A percentile compares a stretch with the other conserved stretches of the same genome.
These are phyloP conservation scores for Kryptopterus vitreolus DNA, from an alignment of 2,797 vertebrate genomes.

Conservation along the genomic window DNA sequence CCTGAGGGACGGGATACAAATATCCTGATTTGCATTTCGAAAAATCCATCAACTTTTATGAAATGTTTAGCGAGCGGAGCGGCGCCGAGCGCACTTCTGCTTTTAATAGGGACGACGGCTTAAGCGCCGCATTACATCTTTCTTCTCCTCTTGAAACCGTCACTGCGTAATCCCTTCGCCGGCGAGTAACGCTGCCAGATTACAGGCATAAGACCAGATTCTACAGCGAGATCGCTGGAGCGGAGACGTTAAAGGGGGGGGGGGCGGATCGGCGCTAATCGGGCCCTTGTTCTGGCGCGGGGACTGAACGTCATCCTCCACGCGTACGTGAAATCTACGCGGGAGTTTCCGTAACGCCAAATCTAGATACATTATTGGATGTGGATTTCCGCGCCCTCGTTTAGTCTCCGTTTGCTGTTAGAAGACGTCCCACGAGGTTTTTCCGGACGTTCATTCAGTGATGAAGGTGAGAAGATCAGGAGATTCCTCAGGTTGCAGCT, in stretches of 20 bases:
- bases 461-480: too few relatives aligned
- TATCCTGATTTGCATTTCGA: conserved; percentile 60
- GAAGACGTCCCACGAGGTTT: too few relatives aligned
- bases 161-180: conserved; percentile 76
- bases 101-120: conserved; percentile 66
- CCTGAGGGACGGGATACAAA: conserved; percentile 53
- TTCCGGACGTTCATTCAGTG: too few relatives aligned
- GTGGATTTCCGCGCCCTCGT: too few relatives aligned
- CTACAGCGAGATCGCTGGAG: conserved; percentile 31
- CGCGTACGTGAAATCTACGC: not conserved
- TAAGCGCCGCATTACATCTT: conserved; percentile 67
- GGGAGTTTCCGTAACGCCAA: not conserved
- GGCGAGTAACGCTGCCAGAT: conserved; percentile 57
- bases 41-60: conserved; percentile 63
- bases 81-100: conserved; percentile 50
- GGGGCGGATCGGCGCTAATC: conserved; percentile 15
- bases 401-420: too few relatives aligned
- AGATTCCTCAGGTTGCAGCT: too few relatives aligned
- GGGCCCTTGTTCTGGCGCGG: too few relatives aligned
- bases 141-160: conserved; percentile 72
- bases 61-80: conserved; percentile 63
- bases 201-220: conserved; percentile 56
- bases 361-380: not conserved
- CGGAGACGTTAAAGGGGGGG: too few relatives aligned
- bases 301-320: too few relatives aligned